Base-by-base conservation (phyloP, 2,888 invertebrate genomes). In the Gymnocheta viridis region DNA sequence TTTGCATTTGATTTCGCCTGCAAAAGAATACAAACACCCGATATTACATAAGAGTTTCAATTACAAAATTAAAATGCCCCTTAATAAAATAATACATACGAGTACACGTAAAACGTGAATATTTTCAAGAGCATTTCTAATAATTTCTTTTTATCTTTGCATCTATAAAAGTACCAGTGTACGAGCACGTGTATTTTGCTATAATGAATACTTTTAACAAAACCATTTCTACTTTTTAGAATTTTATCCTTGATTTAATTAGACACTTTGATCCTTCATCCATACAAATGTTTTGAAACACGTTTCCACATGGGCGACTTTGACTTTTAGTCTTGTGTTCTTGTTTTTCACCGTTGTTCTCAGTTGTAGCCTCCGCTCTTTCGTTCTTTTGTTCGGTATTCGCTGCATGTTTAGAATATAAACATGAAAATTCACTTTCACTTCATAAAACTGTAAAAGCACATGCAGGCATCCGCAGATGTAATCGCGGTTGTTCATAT, bases 161-260 rank as follows among this genome's bases (percentile, higher is more conserved):
- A 29, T 29, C 10, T 49, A 12, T 49, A 5, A 22, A 49, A 2
- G 22, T 24, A 9, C 7, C n/a, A 35, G 17, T 24, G 10, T 29
- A 47, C 19, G 2, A n/a, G 10, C 2, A 47, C 47, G 27, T 38
- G 17, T 62, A 22, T n/a, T 44, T 19, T 22, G 47, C 9, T 44
- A 62, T 62, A 56, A 69, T 32, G 27, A 74, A 62, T 44, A 73
- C 29, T 73, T 56, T 72, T 41, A 58, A 58, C 56, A 66, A 80
- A 49, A 38, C 67, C 51, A 74, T 67, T 67, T 70, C 54, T 32
- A 44, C 32, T 70, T 64, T 79, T 60, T 54, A 67, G 35, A 60
- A 60, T 62, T 60, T 62, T 47, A 81, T 81, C 81, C 69, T 81
- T 81, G 81, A 81, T 81, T 74, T 74, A 81, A 81, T 81, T 81